A percentile compares a stretch with the other conserved stretches of the same genome.
Conservation (phyloP, 2,888 invertebrate species). For the Hetaerina titia region DNA sequence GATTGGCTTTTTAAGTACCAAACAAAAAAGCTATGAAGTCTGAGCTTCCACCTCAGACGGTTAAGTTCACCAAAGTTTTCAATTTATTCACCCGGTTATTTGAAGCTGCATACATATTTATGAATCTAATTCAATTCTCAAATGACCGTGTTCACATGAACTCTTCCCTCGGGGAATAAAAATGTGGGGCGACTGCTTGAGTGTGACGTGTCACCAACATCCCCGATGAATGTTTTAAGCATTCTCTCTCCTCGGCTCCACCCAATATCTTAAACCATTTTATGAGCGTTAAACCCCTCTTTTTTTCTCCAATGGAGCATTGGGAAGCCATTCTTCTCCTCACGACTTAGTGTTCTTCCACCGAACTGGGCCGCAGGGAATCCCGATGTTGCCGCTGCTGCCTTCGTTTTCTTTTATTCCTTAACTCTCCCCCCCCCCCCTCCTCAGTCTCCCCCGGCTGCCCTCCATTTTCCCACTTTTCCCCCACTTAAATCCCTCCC, state of each 20-base stretch:
- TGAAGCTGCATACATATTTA: too few relatives aligned
- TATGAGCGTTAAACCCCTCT: background rate
- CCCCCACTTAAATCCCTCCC: background rate
- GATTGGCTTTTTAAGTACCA: too few relatives aligned
- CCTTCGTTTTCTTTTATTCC: background rate
- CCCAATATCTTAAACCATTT: background rate
- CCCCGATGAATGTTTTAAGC: background rate
- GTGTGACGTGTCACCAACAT: too few relatives aligned
- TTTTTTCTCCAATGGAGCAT: background rate
- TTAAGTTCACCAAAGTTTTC: too few relatives aligned
- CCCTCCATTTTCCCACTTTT: background rate
- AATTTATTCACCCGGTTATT: too few relatives aligned
- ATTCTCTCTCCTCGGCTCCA: background rate
- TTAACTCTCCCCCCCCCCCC: background rate
- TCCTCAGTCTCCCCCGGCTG: background rate
- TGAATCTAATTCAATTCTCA: too few relatives aligned
- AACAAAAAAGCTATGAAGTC: too few relatives aligned
- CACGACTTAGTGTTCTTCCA: background rate
- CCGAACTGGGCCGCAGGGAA: conserved; percentile 12
- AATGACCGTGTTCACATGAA: too few relatives aligned
- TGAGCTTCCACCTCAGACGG: too few relatives aligned
- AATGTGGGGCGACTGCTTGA: too few relatives aligned
- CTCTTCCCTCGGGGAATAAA: too few relatives aligned
- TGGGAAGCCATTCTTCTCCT: background rate
- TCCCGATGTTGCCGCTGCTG: conserved; percentile 2